Conservation (phyloP, 2,888 invertebrate genomes). For the Temnothorax unifasciatus region DNA sequence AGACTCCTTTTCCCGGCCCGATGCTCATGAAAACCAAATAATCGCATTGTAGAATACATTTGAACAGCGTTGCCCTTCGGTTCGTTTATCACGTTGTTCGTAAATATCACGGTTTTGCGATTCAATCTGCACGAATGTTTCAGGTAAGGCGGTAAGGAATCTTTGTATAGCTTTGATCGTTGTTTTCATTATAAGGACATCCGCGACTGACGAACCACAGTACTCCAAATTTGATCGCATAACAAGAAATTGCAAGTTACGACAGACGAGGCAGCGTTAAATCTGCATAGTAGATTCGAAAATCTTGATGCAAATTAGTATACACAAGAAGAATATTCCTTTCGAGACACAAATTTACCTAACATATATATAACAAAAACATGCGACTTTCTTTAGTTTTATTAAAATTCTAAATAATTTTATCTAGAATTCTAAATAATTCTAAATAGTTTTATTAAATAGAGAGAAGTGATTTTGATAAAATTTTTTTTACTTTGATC, state of each 20-base stretch:
- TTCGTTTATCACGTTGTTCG: constrained; percentile 33
- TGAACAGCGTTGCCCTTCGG: constrained; percentile 23
- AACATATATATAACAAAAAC: neutral
- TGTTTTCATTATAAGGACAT: constrained; percentile 33
- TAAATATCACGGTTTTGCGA: constrained; percentile 49
- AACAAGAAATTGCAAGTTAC: constrained; percentile 5
- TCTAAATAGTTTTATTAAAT: neutral
- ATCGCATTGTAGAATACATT: constrained; percentile 61
- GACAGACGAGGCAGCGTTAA: neutral
- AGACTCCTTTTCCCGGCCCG: constrained; percentile 6
- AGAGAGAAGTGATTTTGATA: neutral
- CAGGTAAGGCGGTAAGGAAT: neutral
- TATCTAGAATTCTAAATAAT: too few species aligned
- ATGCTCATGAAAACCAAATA: constrained; percentile 58
- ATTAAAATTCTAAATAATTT: neutral
- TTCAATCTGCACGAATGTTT: constrained; percentile 49
- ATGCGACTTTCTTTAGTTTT: neutral
- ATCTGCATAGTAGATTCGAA: constrained; percentile 4
- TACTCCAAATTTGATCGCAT: neutral
- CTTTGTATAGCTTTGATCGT: constrained; percentile 29
- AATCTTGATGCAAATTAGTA: neutral
- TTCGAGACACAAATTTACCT: neutral
- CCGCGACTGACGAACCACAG: constrained; percentile 12
- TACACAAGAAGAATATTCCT: neutral
- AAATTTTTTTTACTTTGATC: neutral